A percentile compares a stretch with the other conserved stretches of the same genome.
phyloP scores from a whole-genome alignment of 2,888 invertebrate species.

The Clistopyga incitator region DNA sequence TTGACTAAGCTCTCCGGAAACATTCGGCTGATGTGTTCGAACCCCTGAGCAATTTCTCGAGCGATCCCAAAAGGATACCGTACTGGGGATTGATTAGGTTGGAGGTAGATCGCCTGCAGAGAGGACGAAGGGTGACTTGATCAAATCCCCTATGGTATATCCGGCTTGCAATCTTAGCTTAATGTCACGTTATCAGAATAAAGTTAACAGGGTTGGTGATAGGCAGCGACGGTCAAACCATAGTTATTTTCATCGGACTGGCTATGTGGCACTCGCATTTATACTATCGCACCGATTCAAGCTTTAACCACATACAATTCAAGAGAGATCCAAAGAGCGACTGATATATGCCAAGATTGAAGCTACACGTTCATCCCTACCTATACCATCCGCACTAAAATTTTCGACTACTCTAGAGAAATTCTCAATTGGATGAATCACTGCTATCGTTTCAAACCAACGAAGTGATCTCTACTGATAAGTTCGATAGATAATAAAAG shows the following conservation, averaged over 20 bases:
- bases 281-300: slow-evolving; percentile 9
- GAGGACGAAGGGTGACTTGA: slow-evolving; percentile 29
- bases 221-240: not conserved
- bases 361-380: slow-evolving; percentile 26
- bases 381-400: slow-evolving; percentile 5
- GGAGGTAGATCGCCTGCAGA: slow-evolving; percentile 61
- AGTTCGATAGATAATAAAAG: slow-evolving; percentile 43
- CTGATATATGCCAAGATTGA: slow-evolving; percentile 42
- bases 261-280: slow-evolving; percentile 13
- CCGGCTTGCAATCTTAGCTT: slow-evolving; percentile 68
- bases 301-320: slow-evolving; percentile 1
- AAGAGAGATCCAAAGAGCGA: slow-evolving; percentile 34
- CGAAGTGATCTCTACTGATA: slow-evolving; percentile 62
- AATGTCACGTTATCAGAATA: slow-evolving; percentile 79
- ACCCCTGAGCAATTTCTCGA: slow-evolving; percentile 78
- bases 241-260: slow-evolving; percentile 47
- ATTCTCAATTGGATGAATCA: slow-evolving; percentile 64
- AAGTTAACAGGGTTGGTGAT: slow-evolving; percentile 73
- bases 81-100: slow-evolving; percentile 77
- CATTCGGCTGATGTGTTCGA: slow-evolving; percentile 55
- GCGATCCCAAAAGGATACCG: slow-evolving; percentile 76
- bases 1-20: slow-evolving; percentile 69
- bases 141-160: not conserved
- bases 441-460: slow-evolving; percentile 65
- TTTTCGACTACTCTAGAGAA: slow-evolving; percentile 41